Evolutionary conservation across 2,888 invertebrate genomes (phyloP).

Genomic region (Heteromyza rotundicornis): DNA sequence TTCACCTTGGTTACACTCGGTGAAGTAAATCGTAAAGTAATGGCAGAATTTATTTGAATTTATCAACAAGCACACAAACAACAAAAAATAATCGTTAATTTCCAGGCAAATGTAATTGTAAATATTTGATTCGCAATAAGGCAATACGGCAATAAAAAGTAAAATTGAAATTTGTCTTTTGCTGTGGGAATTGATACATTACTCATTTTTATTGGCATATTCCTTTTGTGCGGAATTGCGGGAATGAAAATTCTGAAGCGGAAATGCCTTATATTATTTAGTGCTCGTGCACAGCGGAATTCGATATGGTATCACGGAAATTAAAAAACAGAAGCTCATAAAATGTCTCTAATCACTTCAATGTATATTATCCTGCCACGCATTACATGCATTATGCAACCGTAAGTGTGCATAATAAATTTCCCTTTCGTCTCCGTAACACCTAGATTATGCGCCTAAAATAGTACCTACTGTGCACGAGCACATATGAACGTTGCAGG

Average conservation of each 20-base stretch:
- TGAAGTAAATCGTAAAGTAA: slow-evolving; percentile 16
- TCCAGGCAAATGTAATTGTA: slow-evolving; percentile 57
- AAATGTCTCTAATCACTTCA: background rate
- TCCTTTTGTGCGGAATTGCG: slow-evolving; percentile 49
- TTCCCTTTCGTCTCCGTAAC: background rate
- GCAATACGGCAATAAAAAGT: slow-evolving; percentile 60
- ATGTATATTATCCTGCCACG: background rate
- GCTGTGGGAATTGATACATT: slow-evolving; percentile 54
- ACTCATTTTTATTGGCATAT: slow-evolving; percentile 56
- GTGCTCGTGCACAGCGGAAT: too few relatives aligned
- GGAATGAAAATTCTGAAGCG: slow-evolving; percentile 31
- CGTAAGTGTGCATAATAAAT: slow-evolving; percentile 7
- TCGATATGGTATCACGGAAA: too few relatives aligned
- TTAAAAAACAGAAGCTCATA: background rate
- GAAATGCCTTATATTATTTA: too few relatives aligned
- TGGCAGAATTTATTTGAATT: slow-evolving; percentile 53
- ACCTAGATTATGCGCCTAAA: background rate
- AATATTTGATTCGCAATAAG: slow-evolving; percentile 58
- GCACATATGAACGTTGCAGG: background rate
- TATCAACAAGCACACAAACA: slow-evolving; percentile 37
- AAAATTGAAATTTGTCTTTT: slow-evolving; percentile 53
- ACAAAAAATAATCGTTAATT: slow-evolving; percentile 38
- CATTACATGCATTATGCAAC: background rate
- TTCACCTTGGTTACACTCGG: slow-evolving; percentile 55
- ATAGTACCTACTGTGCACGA: background rate